Conservation (phyloP, 2,888 invertebrate genomes). For the Ptychoptera contaminata region DNA sequence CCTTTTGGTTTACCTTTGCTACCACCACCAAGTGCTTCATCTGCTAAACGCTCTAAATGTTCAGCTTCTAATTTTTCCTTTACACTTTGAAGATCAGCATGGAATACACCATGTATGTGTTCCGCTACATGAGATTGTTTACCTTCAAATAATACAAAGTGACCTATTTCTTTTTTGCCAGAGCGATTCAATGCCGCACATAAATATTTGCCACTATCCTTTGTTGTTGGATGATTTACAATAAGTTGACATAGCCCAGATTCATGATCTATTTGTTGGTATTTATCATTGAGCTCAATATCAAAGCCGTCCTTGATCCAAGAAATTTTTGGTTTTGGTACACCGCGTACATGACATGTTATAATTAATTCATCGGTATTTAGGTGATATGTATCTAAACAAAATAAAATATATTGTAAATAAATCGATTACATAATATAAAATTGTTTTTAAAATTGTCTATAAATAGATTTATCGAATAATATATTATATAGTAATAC, state of each 20-base stretch:
- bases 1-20: conserved; percentile 13
- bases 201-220: conserved; percentile 60
- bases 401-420: conserved; percentile 5
- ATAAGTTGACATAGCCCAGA: conserved; percentile 59
- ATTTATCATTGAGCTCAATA: conserved; percentile 40
- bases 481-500: neutral
- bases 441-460: neutral
- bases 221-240: conserved; percentile 45
- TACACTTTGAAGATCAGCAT: conserved; percentile 27
- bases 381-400: conserved; percentile 51
- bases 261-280: conserved; percentile 47
- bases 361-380: conserved; percentile 57
- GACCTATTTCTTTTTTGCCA: conserved; percentile 57
- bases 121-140: conserved; percentile 29
- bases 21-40: conserved; percentile 12
- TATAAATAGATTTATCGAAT: conserved; percentile 1
- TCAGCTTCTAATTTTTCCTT: conserved; percentile 17
- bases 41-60: conserved; percentile 7
- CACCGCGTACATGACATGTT: conserved; percentile 62
- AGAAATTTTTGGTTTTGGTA: conserved; percentile 52
- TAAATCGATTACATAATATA: neutral
- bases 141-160: conserved; percentile 53
- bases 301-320: conserved; percentile 62
- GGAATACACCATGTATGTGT: conserved; percentile 31
- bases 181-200: conserved; percentile 59